Evolutionary conservation across 2,113 vertebrate species (phyloP).

Genomic region (Cyprichromis sp.): DNA sequence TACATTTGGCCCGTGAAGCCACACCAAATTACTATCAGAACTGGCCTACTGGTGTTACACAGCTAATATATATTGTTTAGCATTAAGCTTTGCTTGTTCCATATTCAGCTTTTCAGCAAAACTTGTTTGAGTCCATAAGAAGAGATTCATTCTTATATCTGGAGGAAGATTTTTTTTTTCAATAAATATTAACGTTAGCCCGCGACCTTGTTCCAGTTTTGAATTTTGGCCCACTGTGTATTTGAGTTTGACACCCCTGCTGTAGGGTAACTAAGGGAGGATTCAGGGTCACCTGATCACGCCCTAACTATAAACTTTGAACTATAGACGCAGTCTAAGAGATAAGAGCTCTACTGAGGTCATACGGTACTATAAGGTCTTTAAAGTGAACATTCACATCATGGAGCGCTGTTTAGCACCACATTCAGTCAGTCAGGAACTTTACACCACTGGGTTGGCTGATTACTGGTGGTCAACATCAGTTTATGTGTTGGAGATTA

Average conservation of each 20-base stretch:
- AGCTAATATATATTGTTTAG: too few species aligned
- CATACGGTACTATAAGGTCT: neutral
- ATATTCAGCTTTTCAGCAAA: too few species aligned
- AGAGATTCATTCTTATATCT: too few species aligned
- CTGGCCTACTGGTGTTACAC: too few species aligned
- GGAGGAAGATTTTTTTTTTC: too few species aligned
- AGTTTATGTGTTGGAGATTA: neutral
- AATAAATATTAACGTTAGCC: too few species aligned
- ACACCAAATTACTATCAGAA: too few species aligned
- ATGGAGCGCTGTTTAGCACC: neutral
- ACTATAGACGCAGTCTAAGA: neutral
- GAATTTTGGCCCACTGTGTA: too few species aligned
- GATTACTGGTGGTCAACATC: neutral
- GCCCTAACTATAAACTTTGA: neutral
- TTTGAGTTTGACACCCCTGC: neutral
- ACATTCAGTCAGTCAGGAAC: neutral
- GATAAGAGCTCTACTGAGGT: neutral
- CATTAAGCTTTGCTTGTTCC: too few species aligned
- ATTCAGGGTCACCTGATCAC: neutral
- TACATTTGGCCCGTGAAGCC: too few species aligned
- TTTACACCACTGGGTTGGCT: neutral
- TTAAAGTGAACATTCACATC: neutral
- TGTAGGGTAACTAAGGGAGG: neutral
- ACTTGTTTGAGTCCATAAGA: too few species aligned
- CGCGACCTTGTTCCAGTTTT: too few species aligned